Evolutionary conservation across 2,113 vertebrate species (phyloP).

Genomic region (Ctenomys sociabilis): DNA sequence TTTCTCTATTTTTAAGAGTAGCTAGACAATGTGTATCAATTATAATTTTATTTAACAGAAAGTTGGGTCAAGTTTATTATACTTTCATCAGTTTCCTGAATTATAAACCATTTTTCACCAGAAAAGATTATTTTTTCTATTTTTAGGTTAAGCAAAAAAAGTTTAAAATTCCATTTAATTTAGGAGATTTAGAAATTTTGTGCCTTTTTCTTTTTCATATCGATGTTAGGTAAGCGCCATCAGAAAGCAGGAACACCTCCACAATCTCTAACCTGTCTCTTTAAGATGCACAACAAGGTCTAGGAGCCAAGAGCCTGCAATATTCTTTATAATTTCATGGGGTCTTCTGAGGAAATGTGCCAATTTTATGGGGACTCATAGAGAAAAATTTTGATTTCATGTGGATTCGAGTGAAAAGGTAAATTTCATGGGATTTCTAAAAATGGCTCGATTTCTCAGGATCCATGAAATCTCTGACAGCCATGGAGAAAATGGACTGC

Average conservation of each 20-base stretch:
- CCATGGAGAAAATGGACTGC: slow-evolving; percentile 78
- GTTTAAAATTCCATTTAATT: slow-evolving; percentile 50
- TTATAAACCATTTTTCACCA: slow-evolving; percentile 39
- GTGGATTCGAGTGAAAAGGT: slow-evolving; percentile 85
- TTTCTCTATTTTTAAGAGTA: background rate
- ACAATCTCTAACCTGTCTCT: slow-evolving; percentile 65
- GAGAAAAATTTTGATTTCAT: slow-evolving; percentile 85
- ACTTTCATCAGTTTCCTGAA: slow-evolving; percentile 14
- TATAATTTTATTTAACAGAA: background rate
- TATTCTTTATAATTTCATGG: slow-evolving; percentile 86
- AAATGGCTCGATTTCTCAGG: slow-evolving; percentile 83
- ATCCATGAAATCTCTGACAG: slow-evolving; percentile 85
- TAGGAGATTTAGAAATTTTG: background rate
- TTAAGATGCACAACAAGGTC: slow-evolving; percentile 72
- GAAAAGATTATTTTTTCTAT: background rate
- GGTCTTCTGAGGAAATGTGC: slow-evolving; percentile 82
- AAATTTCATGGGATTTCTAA: slow-evolving; percentile 86
- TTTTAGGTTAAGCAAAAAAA: slow-evolving; percentile 40
- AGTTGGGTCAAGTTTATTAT: background rate
- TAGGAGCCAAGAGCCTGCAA: slow-evolving; percentile 76
- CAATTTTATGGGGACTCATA: slow-evolving; percentile 83
- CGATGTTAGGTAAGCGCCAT: slow-evolving; percentile 46
- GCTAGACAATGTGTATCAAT: background rate
- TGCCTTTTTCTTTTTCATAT: slow-evolving; percentile 50
- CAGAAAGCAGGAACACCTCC: slow-evolving; percentile 68